Evolutionary conservation across 2,797 vertebrate species (phyloP), one percentile per base, ranked within the genome.

Genomic region (Hippopotamyrus pictus): DNA sequence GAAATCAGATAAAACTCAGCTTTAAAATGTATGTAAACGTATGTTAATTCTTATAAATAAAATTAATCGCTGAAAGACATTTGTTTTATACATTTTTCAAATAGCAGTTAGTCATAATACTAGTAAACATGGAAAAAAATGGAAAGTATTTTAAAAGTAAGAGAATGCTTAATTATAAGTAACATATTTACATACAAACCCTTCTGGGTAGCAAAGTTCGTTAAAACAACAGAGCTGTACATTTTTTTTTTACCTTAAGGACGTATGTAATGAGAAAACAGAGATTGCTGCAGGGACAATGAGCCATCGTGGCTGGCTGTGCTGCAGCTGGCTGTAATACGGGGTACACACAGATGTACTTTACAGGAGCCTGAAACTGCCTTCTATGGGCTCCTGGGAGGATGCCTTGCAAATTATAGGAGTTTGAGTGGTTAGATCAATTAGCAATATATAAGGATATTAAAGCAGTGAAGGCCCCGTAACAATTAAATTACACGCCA

Each of bases 121-220:
- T 84, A 92, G 91, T 94, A 90, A 92, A 57, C 37, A 48, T 33
- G 76, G 51, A 57, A 85, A 88, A 41, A 88, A 50, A 53, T 29
- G 2, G 41, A 79, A 88, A 82, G n/a, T 29, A 65, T 33, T 87
- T 73, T 19, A 76, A 17, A 89, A 88, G 46, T 89, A 76, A 57
- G 51, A 54, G 44, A 87, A 82, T 44, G 54, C n/a, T 62, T 59
- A 48, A 51, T 83, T 83, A 25, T 37, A 89, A 62, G 44, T 65
- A 25, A n/a, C 73, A 25, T 82, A 83, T 48, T 57, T 79, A 87
- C 37, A 83, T 84, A 90, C 76, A 88, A 88, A n/a, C 76, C 12
- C 83, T 14, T 85, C 57, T 73, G 89, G 44, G 62, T 89, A 69
- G 57, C 59, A 46, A 51, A 37, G 54, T 50, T 44, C 14, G 29